These are phyloP conservation scores for Monodelphis domestica DNA, from an alignment of 2,797 vertebrate genomes.

Conservation along the genomic window DNA sequence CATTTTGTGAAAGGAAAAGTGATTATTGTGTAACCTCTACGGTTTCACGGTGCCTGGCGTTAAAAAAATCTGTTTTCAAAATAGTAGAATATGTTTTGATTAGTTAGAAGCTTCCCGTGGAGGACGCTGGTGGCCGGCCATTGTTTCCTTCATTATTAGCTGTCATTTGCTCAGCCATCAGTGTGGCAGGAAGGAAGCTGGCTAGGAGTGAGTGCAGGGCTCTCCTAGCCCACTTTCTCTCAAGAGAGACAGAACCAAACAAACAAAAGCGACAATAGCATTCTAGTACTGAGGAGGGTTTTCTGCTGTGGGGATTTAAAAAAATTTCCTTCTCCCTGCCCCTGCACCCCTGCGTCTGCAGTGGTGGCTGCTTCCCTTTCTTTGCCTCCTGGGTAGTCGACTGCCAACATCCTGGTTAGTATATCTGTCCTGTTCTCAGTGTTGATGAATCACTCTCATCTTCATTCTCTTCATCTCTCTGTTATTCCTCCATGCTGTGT, in stretches of 20 bases:
- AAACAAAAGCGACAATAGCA: neutral
- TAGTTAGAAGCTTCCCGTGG: conserved; percentile 32
- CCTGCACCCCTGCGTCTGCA: conserved; percentile 10
- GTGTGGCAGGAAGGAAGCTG: neutral
- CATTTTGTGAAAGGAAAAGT: conserved; percentile 24
- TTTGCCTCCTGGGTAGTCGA: conserved; percentile 13
- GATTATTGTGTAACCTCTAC: conserved; percentile 3
- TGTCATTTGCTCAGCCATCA: conserved; percentile 11
- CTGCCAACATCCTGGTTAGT: conserved; percentile 69
- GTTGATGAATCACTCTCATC: neutral
- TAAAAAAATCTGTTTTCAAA: conserved; percentile 54
- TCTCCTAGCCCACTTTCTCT: neutral
- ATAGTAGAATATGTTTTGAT: conserved; percentile 31
- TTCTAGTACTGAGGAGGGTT: neutral
- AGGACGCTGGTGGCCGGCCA: conserved; percentile 61
- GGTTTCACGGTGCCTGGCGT: conserved; percentile 35
- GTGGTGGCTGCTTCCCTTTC: conserved; percentile 2
- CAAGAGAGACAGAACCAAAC: neutral
- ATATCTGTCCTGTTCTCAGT: conserved; percentile 18
- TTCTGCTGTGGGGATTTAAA: neutral
- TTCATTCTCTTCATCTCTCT: neutral
- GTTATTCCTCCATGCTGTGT: neutral
- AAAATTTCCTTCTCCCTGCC: neutral
- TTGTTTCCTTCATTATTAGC: conserved; percentile 53
- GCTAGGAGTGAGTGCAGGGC: neutral